Percentiles rank a stretch among this genome's conserved stretches.
Conservation (phyloP, 2,888 invertebrate species). For the Hypercompe scribonia region DNA sequence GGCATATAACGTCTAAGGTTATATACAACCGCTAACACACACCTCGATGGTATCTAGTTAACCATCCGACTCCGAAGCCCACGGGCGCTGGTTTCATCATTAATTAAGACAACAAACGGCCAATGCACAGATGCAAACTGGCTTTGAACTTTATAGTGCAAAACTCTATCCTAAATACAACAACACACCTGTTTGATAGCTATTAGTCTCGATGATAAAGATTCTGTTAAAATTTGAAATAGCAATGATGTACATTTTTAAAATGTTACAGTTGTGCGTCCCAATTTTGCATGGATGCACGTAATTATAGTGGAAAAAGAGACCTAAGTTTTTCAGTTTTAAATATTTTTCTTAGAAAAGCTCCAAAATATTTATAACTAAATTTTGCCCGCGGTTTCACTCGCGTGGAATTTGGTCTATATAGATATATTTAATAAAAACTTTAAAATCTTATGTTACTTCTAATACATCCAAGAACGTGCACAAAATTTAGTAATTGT, state of each 20-base stretch:
- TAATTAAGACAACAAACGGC: conserved; percentile 7
- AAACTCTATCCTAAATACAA: not conserved
- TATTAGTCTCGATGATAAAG: not conserved
- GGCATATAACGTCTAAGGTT: not conserved
- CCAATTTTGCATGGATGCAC: too few relatives aligned
- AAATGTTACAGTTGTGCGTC: not conserved
- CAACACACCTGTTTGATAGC: not conserved
- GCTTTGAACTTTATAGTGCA: not conserved
- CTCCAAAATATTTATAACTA: too few relatives aligned
- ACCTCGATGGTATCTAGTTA: conserved; percentile 3
- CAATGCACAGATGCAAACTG: not conserved
- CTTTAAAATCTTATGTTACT: too few relatives aligned
- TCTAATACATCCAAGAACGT: too few relatives aligned
- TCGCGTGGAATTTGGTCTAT: too few relatives aligned
- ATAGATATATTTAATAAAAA: too few relatives aligned
- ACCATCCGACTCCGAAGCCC: conserved; percentile 1
- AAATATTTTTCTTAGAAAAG: too few relatives aligned
- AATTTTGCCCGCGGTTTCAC: too few relatives aligned
- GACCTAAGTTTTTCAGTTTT: too few relatives aligned
- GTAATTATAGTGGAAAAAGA: too few relatives aligned
- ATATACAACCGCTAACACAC: conserved; percentile 1
- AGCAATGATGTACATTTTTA: not conserved
- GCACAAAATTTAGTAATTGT: too few relatives aligned
- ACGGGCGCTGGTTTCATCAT: conserved; percentile 2
- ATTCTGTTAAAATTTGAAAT: not conserved